A percentile compares a stretch with the other conserved stretches of the same genome.
Conservation (phyloP, 2,888 invertebrate genomes). For the Drosophila niveifrons region DNA sequence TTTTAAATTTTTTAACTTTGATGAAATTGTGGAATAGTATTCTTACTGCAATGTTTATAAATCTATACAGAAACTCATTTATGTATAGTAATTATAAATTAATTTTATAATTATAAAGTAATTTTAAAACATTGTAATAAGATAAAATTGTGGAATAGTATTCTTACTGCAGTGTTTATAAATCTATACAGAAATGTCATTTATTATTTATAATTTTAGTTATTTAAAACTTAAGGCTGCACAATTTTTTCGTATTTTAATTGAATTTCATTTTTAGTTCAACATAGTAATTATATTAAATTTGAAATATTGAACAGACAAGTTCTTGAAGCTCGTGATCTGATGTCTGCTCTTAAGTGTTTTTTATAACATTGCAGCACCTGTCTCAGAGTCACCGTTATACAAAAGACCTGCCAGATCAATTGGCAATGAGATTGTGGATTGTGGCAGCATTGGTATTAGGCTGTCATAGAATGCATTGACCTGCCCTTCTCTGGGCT, state of each 20-base stretch:
- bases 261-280: background rate
- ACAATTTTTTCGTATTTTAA: background rate
- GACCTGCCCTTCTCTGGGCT: conserved; percentile 49
- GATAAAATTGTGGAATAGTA: too few relatives aligned
- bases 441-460: conserved; percentile 29
- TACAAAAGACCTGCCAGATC: conserved; percentile 18
- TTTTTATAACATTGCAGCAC: conserved; percentile 23
- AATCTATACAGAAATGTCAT: too few relatives aligned
- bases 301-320: background rate
- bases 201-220: too few relatives aligned
- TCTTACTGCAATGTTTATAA: too few relatives aligned
- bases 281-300: background rate
- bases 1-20: background rate
- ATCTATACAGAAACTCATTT: too few relatives aligned
- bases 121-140: too few relatives aligned
- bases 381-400: conserved; percentile 37
- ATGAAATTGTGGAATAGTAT: too few relatives aligned
- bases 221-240: too few relatives aligned
- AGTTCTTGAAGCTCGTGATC: background rate
- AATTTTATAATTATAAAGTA: too few relatives aligned
- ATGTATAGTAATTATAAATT: too few relatives aligned
- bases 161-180: too few relatives aligned
- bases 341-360: conserved; percentile 3
- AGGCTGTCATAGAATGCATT: conserved; percentile 21
- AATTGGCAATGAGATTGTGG: conserved; percentile 27